These are phyloP conservation scores for Halocaridina rubra DNA, from an alignment of 2,888 invertebrate genomes.

Conservation along the genomic window DNA sequence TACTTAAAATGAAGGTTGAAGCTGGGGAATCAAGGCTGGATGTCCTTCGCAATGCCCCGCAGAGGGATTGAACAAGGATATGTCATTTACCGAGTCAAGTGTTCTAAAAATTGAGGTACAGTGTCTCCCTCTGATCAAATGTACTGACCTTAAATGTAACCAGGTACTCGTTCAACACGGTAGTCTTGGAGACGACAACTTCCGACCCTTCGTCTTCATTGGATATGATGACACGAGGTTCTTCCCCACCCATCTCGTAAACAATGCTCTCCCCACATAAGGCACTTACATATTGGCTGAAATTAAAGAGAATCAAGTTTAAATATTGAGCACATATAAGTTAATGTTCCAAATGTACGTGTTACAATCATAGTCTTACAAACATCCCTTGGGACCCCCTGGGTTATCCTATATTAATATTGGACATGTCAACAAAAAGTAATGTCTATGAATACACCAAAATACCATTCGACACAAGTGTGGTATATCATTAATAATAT, in stretches of 20 bases:
- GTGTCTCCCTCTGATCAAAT: neutral
- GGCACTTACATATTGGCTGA: slow-evolving; percentile 43
- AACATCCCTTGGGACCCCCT: too few species aligned
- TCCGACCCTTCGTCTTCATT: slow-evolving; percentile 44
- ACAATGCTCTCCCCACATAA: slow-evolving; percentile 46
- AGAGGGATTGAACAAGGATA: neutral
- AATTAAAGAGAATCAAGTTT: too few species aligned
- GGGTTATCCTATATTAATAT: too few species aligned
- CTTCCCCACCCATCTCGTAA: slow-evolving; percentile 54
- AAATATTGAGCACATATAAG: too few species aligned
- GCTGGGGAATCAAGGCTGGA: too few species aligned
- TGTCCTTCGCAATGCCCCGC: too few species aligned
- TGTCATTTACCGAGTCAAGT: neutral
- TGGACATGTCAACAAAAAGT: too few species aligned
- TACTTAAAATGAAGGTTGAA: too few species aligned
- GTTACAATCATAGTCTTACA: too few species aligned
- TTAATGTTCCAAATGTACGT: too few species aligned
- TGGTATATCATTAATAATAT: neutral
- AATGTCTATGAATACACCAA: neutral
- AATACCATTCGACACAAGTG: neutral
- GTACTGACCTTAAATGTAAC: slow-evolving; percentile 48
- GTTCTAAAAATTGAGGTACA: neutral
- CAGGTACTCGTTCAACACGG: slow-evolving; percentile 53
- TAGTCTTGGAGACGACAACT: slow-evolving; percentile 43
- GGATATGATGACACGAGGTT: slow-evolving; percentile 46